A percentile compares a stretch with the other conserved stretches of the same genome.
Evolutionary conservation across 2,113 vertebrate species (phyloP).

Genomic region (Gasterosteus aculeatus): DNA sequence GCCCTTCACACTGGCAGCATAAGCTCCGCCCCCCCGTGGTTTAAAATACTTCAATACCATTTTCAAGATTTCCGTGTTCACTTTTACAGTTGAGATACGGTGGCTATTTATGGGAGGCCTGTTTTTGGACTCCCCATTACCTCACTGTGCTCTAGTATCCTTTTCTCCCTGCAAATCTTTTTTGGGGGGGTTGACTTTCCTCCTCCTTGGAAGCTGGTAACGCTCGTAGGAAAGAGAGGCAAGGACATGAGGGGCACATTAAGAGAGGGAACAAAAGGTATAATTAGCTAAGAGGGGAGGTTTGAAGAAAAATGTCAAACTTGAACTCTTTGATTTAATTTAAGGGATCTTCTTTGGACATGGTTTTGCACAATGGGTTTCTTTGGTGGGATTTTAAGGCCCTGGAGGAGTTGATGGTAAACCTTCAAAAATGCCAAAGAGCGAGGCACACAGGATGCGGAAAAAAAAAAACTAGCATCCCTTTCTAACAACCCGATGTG

Average conservation of each 20-base stretch:
- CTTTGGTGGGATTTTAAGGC: neutral
- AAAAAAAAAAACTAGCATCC: neutral
- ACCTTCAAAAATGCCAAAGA: conserved; percentile 4
- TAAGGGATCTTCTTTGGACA: neutral
- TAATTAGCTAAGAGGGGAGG: conserved; percentile 28
- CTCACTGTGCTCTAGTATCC: conserved; percentile 56
- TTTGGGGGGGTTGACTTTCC: conserved; percentile 75
- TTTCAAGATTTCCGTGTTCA: conserved; percentile 17
- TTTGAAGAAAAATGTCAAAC: neutral
- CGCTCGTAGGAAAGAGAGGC: conserved; percentile 28
- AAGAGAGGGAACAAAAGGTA: conserved; percentile 19
- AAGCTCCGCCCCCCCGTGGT: neutral
- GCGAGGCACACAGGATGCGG: neutral
- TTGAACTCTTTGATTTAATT: neutral
- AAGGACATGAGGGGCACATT: conserved; percentile 9
- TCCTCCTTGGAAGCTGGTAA: conserved; percentile 67
- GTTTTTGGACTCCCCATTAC: conserved; percentile 53
- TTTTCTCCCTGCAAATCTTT: conserved; percentile 69
- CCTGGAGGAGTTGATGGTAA: neutral
- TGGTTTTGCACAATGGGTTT: neutral
- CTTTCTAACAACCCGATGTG: conserved; percentile 7
- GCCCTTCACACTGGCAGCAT: conserved; percentile 37
- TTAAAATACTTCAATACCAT: conserved; percentile 21
- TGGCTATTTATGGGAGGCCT: neutral
- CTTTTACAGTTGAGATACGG: neutral